These are phyloP conservation scores for Perodicticus potto DNA, from an alignment of 2,797 vertebrate genomes.

Conservation along the genomic window DNA sequence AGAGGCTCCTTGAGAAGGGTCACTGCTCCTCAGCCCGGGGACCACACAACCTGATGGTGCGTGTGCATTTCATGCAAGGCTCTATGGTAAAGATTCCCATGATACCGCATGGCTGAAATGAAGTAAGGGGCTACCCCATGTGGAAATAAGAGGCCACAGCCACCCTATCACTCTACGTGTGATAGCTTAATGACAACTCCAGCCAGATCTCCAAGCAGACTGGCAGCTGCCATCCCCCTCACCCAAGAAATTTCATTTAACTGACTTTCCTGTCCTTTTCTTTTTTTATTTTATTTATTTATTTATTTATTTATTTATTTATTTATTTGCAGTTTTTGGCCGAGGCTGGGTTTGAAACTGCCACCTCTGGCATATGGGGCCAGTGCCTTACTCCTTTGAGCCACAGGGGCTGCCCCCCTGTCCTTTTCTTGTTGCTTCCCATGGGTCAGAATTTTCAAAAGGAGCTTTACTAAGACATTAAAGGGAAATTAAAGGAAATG, in stretches of 20 bases:
- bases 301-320: too few species aligned
- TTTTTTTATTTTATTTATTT: too few species aligned
- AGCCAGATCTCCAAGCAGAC: neutral
- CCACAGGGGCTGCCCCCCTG: too few species aligned
- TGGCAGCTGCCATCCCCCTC: neutral
- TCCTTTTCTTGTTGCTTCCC: constrained; percentile 25
- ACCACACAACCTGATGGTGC: neutral
- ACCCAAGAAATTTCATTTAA: neutral
- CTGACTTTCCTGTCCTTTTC: neutral
- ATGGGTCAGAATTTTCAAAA: constrained; percentile 65
- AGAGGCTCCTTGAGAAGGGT: neutral
- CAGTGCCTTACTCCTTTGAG: too few species aligned
- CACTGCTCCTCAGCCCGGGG: neutral
- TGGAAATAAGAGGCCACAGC: neutral
- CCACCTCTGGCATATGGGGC: too few species aligned
- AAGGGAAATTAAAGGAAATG: constrained; percentile 72
- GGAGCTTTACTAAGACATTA: constrained; percentile 72
- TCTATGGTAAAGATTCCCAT: neutral
- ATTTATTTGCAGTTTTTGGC: too few species aligned
- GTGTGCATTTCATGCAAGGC: neutral
- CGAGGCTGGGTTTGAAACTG: too few species aligned
- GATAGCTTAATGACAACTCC: neutral
- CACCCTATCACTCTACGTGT: neutral
- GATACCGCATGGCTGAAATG: neutral
- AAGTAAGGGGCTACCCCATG: neutral